Percentiles rank a stretch among this genome's conserved stretches.
Evolutionary conservation across 2,797 vertebrate species (phyloP).

Genomic region (Eulemur albifrons): DNA sequence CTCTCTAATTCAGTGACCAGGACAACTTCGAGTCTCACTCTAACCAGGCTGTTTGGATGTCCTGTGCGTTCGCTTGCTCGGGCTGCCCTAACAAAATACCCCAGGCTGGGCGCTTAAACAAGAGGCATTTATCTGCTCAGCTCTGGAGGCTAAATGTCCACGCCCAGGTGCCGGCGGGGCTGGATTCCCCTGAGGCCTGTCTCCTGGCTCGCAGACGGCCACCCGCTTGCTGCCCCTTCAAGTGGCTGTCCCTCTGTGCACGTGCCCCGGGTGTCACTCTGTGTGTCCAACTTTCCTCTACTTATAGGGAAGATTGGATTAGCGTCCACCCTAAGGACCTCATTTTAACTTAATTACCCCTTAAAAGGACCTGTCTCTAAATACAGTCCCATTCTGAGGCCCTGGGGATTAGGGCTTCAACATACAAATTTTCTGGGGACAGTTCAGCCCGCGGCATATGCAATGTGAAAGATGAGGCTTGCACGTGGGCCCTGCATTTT

Average conservation of each 20-base stretch:
- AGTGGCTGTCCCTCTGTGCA: not conserved
- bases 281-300: not conserved
- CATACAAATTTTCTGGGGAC: not conserved
- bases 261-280: too few relatives aligned
- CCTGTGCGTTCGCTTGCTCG: accelerated
- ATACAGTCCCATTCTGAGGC: not conserved
- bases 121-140: not conserved
- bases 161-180: accelerated
- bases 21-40: accelerated
- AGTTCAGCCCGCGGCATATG: not conserved
- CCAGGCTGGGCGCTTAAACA: not conserved
- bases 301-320: not conserved
- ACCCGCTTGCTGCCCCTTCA: not conserved
- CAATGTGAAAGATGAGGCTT: too few relatives aligned
- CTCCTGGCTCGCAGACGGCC: too few relatives aligned
- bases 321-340: accelerated
- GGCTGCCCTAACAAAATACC: not conserved
- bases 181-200: not conserved
- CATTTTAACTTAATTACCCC: not conserved
- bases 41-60: accelerated
- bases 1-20: not conserved
- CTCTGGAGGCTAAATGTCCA: not conserved
- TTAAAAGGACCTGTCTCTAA: not conserved
- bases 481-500: accelerated
- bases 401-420: not conserved